phyloP scores from a whole-genome alignment of 1,140 invertebrate genomes.

The Ips nitidus region DNA sequence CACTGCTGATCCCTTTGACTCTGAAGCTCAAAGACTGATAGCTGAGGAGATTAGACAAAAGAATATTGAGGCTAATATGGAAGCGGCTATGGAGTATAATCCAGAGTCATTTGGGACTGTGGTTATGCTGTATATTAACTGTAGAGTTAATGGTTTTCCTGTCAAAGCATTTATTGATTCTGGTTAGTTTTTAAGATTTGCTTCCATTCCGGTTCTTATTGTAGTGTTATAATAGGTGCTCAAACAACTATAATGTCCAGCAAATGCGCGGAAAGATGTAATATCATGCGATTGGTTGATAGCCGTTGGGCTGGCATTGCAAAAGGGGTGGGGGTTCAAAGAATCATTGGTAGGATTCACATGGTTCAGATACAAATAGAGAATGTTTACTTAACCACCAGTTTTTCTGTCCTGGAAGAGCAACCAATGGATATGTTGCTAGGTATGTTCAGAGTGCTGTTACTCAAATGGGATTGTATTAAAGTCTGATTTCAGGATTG shows the following conservation, averaged over 20 bases:
- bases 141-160: conserved; percentile 91
- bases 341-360: conserved; percentile 94
- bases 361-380: conserved; percentile 97
- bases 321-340: conserved; percentile 94
- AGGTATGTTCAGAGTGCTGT: background rate
- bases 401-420: conserved; percentile 96
- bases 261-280: conserved; percentile 88
- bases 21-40: conserved; percentile 90
- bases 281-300: conserved; percentile 95
- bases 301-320: conserved; percentile 93
- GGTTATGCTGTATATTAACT: conserved; percentile 96
- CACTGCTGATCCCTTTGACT: conserved; percentile 92
- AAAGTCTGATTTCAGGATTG: conserved; percentile 62
- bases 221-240: conserved; percentile 62
- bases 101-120: conserved; percentile 98
- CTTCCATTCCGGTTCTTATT: background rate
- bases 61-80: conserved; percentile 98
- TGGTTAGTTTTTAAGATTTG: conserved; percentile 55
- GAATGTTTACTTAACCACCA: conserved; percentile 89
- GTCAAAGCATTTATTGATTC: conserved; percentile 99
- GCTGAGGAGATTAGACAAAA: conserved; percentile 94
- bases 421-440: conserved; percentile 99
- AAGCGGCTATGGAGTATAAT: conserved; percentile 97
- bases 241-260: conserved; percentile 95
- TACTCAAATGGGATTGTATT: background rate